These are phyloP conservation scores for Cantharis rufa DNA, from an alignment of 2,888 invertebrate genomes.

Conservation along the genomic window DNA sequence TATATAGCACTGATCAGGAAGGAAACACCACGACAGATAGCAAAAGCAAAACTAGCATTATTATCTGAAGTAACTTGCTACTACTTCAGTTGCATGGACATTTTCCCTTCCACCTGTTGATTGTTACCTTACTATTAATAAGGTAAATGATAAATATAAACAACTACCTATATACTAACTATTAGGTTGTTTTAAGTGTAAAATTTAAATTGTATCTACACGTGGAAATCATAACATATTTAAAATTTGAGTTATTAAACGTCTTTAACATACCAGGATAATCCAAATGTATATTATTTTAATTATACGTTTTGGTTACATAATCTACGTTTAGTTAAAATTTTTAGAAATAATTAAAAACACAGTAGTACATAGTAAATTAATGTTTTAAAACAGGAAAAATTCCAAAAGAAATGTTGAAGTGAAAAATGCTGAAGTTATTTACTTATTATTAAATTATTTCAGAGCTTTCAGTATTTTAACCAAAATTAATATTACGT, in stretches of 20 bases:
- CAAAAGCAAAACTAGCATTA: not conserved
- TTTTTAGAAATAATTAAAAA: not conserved
- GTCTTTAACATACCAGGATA: not conserved
- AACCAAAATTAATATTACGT: too few species aligned
- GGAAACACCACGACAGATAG: not conserved
- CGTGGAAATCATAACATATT: not conserved
- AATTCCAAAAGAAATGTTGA: too few species aligned
- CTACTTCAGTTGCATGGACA: not conserved
- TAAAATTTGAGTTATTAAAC: not conserved
- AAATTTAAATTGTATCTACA: not conserved
- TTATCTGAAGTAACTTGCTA: not conserved
- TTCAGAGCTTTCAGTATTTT: too few species aligned
- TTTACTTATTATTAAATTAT: too few species aligned
- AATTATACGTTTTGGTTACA: not conserved
- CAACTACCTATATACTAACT: not conserved
- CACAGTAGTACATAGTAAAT: not conserved
- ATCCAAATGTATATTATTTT: not conserved
- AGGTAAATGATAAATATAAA: not conserved
- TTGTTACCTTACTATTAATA: constrained; percentile 1
- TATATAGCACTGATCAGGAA: not conserved
- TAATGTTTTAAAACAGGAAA: too few species aligned
- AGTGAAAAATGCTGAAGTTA: too few species aligned
- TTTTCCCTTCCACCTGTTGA: constrained; percentile 12
- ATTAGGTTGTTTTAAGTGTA: not conserved
- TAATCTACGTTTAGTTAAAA: not conserved